Evolutionary conservation across 2,888 invertebrate species (phyloP), one percentile per base, ranked within the genome.

Genomic region (Megalurothrips usitatus): DNA sequence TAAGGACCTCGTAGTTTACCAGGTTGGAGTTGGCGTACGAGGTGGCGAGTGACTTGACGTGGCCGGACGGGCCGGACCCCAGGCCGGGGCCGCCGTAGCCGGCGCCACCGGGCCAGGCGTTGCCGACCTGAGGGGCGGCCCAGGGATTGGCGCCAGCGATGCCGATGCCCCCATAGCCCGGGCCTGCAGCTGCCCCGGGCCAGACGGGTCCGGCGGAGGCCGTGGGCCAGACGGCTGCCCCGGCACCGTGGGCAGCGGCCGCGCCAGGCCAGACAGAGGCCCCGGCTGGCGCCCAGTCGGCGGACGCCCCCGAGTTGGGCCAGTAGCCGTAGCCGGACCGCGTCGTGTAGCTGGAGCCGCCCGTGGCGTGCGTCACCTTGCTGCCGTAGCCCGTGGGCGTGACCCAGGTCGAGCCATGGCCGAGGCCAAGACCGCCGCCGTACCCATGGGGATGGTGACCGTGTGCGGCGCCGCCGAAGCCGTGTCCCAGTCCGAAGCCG

Each of bases 301-400:
- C 63, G 63, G 23, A 19, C 58, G 58, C 68, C 68, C 68, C 68
- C 23, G 68, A 9, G 68, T n/a, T n/a, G 10, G 68, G 68, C 68
- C 68, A 75, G 68, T 1, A 6, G 68, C 68, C 68, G 68, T 26
- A 75, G 68, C 68, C 68, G 23, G 68, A 75, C 26, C 68, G 26
- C 23, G 68, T 12, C 68, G 68, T 12, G 68, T 75, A 75, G 68
- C 68, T 75, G 68, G 68, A 75, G 68, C 68, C 68, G 68, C 68
- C 68, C 1, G 68, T 75, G 68, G 68, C 23, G 26, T 75, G 68
- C 68, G 68, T 75, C 68, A 75, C 68, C 23, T 75, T 75, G 68
- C 68, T 75, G 26, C 68, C 68, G 68, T 75, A 75, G 23, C 68
- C 68, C n/a, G 68, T 75, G 23, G 68, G 68, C 26, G 68, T 75